phyloP scores from a whole-genome alignment of 2,797 vertebrate genomes.

The Acanthurus tractus region DNA sequence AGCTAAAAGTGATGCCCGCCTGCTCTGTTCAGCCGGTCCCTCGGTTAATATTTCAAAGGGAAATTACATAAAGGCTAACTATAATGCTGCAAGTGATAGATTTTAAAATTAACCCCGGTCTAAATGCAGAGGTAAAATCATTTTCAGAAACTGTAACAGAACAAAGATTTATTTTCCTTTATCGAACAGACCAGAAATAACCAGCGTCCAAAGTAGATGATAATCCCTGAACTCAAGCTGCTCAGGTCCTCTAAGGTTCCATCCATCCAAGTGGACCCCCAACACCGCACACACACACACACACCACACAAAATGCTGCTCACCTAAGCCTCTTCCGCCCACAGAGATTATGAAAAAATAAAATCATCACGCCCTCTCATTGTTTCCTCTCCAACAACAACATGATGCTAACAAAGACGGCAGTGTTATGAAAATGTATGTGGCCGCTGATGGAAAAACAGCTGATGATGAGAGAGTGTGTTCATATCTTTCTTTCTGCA shows the following conservation, averaged over 20 bases:
- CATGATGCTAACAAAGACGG: constrained; percentile 17
- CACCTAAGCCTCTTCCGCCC: constrained; percentile 51
- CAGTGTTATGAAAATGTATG: background rate
- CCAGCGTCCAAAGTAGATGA: constrained; percentile 39
- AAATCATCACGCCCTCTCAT: constrained; percentile 47
- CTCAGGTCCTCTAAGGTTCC: constrained; percentile 42
- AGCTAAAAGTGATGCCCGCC: constrained; percentile 10
- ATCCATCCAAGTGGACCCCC: constrained; percentile 12
- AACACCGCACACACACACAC: background rate
- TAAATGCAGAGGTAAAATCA: constrained; percentile 7
- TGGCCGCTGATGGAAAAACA: background rate
- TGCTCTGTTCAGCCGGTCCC: background rate
- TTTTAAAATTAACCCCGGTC: background rate
- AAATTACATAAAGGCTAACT: background rate
- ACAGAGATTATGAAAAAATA: constrained; percentile 67
- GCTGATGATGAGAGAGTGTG: background rate
- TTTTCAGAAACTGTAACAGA: constrained; percentile 1
- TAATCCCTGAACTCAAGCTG: constrained; percentile 39
- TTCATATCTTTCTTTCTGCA: background rate
- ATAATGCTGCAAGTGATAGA: background rate
- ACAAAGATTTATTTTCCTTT: constrained; percentile 11
- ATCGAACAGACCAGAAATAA: constrained; percentile 19
- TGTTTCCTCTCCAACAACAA: constrained; percentile 39
- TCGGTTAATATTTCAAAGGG: background rate
- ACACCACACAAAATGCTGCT: constrained; percentile 28